Evolutionary conservation across 2,797 vertebrate species (phyloP).

Genomic region (Steatocranus sp.): DNA sequence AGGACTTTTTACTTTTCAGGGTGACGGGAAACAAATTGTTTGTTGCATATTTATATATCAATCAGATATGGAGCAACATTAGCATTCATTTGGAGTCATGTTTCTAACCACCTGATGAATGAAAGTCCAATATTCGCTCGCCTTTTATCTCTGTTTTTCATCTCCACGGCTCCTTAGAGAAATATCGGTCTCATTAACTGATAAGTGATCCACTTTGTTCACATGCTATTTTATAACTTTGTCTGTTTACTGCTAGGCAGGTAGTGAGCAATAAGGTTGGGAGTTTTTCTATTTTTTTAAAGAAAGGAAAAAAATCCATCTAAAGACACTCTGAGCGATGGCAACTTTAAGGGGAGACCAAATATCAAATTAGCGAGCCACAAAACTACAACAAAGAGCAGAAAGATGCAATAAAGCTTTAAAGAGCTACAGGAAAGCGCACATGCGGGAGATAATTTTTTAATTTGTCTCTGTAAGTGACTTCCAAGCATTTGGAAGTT

Average conservation of each 20-base stretch:
- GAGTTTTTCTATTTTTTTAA: neutral
- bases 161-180: neutral
- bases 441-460: neutral
- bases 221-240: neutral
- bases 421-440: neutral
- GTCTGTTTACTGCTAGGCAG: neutral
- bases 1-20: neutral
- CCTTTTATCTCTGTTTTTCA: slow-evolving; percentile 13
- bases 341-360: neutral
- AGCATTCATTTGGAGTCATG: slow-evolving; percentile 14
- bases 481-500: neutral
- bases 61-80: slow-evolving; percentile 5
- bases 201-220: neutral
- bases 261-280: neutral
- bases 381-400: neutral
- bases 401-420: neutral
- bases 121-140: neutral
- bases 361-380: neutral
- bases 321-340: neutral
- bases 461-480: neutral
- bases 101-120: slow-evolving; percentile 20
- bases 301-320: neutral
- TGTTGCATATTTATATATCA: neutral
- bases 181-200: slow-evolving; percentile 20
- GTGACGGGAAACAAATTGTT: neutral